Evolutionary conservation across 1,140 invertebrate species (phyloP).

Genomic region (Tetraneura akinire): DNA sequence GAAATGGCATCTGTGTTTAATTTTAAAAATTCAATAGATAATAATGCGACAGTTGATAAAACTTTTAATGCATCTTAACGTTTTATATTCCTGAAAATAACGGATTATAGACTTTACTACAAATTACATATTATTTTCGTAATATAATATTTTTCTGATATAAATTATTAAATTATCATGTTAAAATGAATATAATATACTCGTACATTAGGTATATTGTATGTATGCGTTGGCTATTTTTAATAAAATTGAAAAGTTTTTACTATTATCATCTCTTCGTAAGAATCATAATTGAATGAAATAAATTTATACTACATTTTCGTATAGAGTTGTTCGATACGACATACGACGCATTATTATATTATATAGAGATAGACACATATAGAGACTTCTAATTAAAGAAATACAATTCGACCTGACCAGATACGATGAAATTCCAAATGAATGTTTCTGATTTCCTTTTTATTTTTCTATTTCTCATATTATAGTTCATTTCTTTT

Average conservation of each 20-base stretch:
- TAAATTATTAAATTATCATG: no score
- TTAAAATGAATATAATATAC: no score
- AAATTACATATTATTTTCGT: neutral
- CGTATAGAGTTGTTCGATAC: conserved; percentile 4
- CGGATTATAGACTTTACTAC: no score
- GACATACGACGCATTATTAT: no score
- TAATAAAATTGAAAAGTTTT: conserved; percentile 4
- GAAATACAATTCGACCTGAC: neutral
- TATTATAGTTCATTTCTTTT: neutral
- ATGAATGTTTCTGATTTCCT: conserved; percentile 18
- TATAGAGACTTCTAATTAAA: conserved; percentile 27
- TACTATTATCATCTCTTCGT: neutral
- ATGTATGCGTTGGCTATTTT: neutral
- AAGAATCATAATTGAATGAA: conserved; percentile 1
- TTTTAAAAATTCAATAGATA: neutral
- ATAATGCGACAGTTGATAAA: neutral
- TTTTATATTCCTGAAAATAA: no score
- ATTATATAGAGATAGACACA: neutral
- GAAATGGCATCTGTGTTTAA: neutral
- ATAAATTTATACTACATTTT: neutral
- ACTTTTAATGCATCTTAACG: neutral
- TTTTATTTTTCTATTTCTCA: no score
- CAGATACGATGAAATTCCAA: neutral
- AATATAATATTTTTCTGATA: neutral
- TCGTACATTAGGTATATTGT: no score